A percentile compares a stretch with the other conserved stretches of the same genome.
phyloP scores from a whole-genome alignment of 1,140 invertebrate genomes.

The Tribolium castaneum region DNA sequence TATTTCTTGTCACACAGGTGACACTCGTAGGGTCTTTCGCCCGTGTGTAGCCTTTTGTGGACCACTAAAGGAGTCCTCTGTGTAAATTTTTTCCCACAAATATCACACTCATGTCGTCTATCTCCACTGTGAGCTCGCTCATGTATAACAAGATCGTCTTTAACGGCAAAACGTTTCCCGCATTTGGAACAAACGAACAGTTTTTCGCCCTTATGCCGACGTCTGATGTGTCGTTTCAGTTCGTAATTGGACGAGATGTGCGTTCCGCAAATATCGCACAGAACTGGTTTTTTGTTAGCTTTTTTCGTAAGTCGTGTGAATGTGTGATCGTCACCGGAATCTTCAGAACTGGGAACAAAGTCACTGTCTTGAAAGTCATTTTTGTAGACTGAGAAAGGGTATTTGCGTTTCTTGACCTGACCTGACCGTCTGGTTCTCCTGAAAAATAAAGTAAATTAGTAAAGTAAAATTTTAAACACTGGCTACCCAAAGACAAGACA shows the following conservation, averaged over 20 bases:
- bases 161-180: not conserved
- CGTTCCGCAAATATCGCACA: too few species aligned
- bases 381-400: not conserved
- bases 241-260: too few species aligned
- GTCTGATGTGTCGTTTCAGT: too few species aligned
- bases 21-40: conserved; percentile 63
- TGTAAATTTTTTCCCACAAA: conserved; percentile 50
- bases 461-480: too few species aligned
- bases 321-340: too few species aligned
- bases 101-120: conserved; percentile 48
- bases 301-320: too few species aligned
- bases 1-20: conserved; percentile 57
- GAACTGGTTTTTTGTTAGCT: too few species aligned
- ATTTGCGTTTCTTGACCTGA: too few species aligned
- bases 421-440: too few species aligned
- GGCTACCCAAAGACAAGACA: too few species aligned
- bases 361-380: not conserved
- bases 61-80: conserved; percentile 52
- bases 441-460: too few species aligned
- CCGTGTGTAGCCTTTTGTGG: conserved; percentile 58
- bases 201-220: too few species aligned
- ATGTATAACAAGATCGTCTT: not conserved
- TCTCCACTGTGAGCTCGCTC: conserved; percentile 50
- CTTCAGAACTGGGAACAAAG: not conserved
- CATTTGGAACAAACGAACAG: not conserved